Conservation (phyloP, 53 echinoderm and acorn worm genomes). For the Luidia sarsii region DNA sequence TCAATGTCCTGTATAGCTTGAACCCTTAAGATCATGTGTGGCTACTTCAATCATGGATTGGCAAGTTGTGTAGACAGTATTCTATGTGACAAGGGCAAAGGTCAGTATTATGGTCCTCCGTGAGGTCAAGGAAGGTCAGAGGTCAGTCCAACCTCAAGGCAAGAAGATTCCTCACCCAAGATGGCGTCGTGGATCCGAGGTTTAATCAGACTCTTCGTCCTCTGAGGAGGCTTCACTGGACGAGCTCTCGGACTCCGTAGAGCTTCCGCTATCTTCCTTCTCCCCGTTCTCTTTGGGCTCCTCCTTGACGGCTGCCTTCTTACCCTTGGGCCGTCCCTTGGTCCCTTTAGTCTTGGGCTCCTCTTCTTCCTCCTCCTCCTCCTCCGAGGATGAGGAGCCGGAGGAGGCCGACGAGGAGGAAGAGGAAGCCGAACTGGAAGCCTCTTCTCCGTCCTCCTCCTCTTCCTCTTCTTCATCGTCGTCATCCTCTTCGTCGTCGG, state of each 20-base stretch:
- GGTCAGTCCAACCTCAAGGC: no score
- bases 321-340: constrained; percentile 25
- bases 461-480: constrained; percentile 39
- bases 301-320: constrained; percentile 17
- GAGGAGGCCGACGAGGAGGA: constrained; percentile 8
- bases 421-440: constrained; percentile 5
- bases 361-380: constrained; percentile 65
- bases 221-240: constrained; percentile 58
- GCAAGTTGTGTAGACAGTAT: no score
- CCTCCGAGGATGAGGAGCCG: constrained; percentile 20
- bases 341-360: constrained; percentile 31
- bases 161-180: no score
- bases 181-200: no score
- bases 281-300: constrained; percentile 32
- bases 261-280: constrained; percentile 33
- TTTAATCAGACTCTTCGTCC: constrained; percentile 45
- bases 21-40: no score
- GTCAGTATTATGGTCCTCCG: no score
- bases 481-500: constrained; percentile 21
- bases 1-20: no score
- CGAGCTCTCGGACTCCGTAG: constrained; percentile 52
- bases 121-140: no score
- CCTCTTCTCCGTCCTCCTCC: constrained; percentile 35
- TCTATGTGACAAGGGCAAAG: no score
- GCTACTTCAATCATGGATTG: no score